Evolutionary conservation across 2,888 invertebrate species (phyloP).

Genomic region (Drosophila multiciliata): DNA sequence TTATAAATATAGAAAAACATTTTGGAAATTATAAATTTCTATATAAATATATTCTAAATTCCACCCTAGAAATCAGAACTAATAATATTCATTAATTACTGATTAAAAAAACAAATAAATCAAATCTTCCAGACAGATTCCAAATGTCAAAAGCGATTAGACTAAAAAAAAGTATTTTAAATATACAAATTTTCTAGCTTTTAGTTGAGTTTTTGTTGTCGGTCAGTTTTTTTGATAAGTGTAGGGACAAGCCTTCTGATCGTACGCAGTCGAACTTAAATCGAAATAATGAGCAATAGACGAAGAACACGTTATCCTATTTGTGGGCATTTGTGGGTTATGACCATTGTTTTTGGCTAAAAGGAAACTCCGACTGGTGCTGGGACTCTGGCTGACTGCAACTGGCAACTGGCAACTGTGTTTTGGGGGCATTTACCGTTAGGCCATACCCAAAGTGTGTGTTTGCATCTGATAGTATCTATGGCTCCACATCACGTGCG

Average conservation of each 20-base stretch:
- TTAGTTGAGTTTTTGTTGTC: background rate
- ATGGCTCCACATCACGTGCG: constrained; percentile 67
- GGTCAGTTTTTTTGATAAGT: background rate
- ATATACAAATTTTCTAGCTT: background rate
- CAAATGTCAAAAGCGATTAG: background rate
- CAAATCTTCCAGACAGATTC: background rate
- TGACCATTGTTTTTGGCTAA: constrained; percentile 54
- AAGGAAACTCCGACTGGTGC: background rate
- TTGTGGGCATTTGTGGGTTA: constrained; percentile 65
- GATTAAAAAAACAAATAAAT: background rate
- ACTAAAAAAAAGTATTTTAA: background rate
- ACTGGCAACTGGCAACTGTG: constrained; percentile 25
- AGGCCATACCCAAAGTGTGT: constrained; percentile 35
- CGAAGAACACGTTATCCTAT: constrained; percentile 72
- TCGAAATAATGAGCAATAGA: constrained; percentile 70
- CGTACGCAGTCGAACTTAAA: constrained; percentile 54
- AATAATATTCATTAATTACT: no score
- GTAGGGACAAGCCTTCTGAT: constrained; percentile 13
- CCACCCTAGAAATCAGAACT: background rate
- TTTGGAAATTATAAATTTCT: no score
- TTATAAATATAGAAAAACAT: background rate
- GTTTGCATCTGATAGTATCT: constrained; percentile 26
- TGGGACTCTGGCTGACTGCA: constrained; percentile 25
- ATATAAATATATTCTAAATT: background rate
- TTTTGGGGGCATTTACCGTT: constrained; percentile 43